Base-by-base conservation (phyloP, 2,888 invertebrate species). In the Catocala nupta region DNA sequence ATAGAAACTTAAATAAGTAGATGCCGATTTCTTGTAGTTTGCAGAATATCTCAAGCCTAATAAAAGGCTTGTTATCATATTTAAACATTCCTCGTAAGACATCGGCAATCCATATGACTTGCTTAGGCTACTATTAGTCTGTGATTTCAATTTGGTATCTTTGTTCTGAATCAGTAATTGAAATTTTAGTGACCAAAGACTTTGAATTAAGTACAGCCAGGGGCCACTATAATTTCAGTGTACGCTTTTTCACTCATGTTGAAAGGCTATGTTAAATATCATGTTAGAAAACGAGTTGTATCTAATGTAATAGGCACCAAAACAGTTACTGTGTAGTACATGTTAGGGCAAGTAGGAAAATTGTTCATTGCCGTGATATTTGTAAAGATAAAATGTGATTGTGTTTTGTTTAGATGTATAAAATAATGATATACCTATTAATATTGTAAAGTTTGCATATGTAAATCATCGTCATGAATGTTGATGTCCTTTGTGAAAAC, bases 331-430 rank as follows among this genome's bases (percentile, higher is more conserved):
- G 59, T 59, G 74, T 84, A 86, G 81, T 79, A 74, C 68, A 80
- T 82, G 67, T 85, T 88, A 89, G 88, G 80, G 77, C 77, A 85
- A 83, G 83, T 89, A 89, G 88, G 74, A 80, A 81, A 85, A 84
- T 84, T 83, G 80, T 80, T 82, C 73, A 80, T 79, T 81, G 81
- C 68, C 71, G 75, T 80, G 78, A 80, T 76, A 73, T 82, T 80
- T 81, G 69, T 60, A 65, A 68, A 62, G 70, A 78, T 71, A 71
- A 71, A 64, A 62, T 65, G 75, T 70, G 70, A 71, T 70, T 73
- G 71, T 81, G 69, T 74, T 75, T 64, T 66, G 53, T 65, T 66
- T 75, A 59, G 71, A 71, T 55, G 58, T 72, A 52, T 69, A 71
- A 61, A 25, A 63, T 60, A 65, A 68, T 55, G 44, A 59, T 57